A percentile compares a stretch with the other conserved stretches of the same genome.
phyloP scores from a whole-genome alignment of 2,797 vertebrate species.

The Picus viridis region DNA sequence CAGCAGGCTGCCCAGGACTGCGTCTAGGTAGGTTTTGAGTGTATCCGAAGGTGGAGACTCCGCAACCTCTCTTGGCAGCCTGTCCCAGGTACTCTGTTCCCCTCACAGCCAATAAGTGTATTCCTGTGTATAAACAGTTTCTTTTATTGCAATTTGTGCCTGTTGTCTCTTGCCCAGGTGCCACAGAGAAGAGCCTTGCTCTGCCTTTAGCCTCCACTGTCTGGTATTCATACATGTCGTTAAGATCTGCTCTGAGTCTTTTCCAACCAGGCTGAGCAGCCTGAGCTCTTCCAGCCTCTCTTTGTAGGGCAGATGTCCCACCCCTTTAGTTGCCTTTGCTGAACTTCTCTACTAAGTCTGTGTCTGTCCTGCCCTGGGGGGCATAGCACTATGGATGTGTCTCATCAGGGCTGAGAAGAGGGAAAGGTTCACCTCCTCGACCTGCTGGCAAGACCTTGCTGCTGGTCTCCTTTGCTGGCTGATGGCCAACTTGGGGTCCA shows the following conservation, averaged over 20 bases:
- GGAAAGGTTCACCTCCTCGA: background rate
- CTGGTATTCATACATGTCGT: accelerated
- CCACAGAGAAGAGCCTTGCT: background rate
- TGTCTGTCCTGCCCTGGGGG: background rate
- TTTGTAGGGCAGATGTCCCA: background rate
- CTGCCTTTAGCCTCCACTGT: background rate
- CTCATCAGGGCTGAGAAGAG: background rate
- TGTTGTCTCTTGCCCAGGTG: background rate
- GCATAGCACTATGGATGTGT: background rate
- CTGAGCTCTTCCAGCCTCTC: background rate
- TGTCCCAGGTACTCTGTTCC: background rate
- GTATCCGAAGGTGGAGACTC: background rate
- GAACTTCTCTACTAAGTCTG: background rate
- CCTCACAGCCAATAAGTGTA: background rate
- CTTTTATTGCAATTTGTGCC: background rate
- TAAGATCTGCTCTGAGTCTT: background rate
- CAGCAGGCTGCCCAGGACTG: background rate
- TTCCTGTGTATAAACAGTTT: background rate
- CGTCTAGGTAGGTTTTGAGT: background rate
- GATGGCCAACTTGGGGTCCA: background rate
- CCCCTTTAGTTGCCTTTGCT: background rate
- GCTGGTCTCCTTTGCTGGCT: background rate
- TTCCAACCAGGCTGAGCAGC: background rate
- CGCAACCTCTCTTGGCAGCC: background rate
- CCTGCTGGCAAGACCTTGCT: background rate